phyloP scores from a whole-genome alignment of 2,113 vertebrate species.

The Suricata suricatta region DNA sequence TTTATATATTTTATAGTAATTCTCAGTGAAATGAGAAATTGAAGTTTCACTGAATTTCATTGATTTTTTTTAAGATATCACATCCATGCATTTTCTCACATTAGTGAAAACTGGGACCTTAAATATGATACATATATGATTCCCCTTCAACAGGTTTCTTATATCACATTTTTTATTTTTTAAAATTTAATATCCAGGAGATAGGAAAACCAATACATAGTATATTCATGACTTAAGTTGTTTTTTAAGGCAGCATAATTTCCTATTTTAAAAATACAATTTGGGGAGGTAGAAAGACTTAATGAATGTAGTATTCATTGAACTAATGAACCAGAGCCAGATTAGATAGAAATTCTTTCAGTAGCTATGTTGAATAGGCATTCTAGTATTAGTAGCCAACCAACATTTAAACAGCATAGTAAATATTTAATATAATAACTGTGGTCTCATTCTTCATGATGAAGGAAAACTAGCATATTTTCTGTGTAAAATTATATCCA shows the following conservation, averaged over 20 bases:
- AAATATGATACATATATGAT: neutral
- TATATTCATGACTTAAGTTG: neutral
- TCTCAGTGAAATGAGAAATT: slow-evolving; percentile 26
- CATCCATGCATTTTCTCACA: neutral
- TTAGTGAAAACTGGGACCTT: slow-evolving; percentile 15
- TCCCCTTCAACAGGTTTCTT: slow-evolving; percentile 31
- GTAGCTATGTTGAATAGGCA: neutral
- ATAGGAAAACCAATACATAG: neutral
- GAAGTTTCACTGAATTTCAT: slow-evolving; percentile 30
- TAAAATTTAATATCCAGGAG: neutral
- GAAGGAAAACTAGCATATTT: slow-evolving; percentile 35
- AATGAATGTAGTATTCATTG: neutral
- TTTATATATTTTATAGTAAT: slow-evolving; percentile 29
- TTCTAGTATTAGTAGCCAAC: neutral
- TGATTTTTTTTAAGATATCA: slow-evolving; percentile 34
- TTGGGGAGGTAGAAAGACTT: slow-evolving; percentile 24
- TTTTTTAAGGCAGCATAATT: slow-evolving; percentile 9
- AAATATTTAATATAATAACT: slow-evolving; percentile 19
- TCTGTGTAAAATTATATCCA: slow-evolving; percentile 21
- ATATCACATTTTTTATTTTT: neutral
- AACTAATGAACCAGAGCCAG: slow-evolving; percentile 6
- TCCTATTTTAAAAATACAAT: slow-evolving; percentile 34
- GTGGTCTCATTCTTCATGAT: neutral
- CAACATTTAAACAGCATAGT: neutral
- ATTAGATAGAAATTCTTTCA: neutral